phyloP scores from a whole-genome alignment of 1,140 invertebrate species.

The Antheraea pernyi region DNA sequence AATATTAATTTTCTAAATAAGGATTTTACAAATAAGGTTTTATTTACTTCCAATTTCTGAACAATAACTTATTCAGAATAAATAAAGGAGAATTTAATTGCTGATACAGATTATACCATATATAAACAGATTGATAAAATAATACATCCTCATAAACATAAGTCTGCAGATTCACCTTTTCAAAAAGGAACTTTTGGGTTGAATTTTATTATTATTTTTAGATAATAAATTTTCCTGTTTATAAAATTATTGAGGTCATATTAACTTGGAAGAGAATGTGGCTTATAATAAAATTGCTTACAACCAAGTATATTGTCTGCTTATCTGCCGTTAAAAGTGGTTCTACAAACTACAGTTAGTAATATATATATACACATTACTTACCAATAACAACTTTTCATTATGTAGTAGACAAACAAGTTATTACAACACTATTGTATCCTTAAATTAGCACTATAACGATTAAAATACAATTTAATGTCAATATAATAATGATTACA shows the following conservation, averaged over 20 bases:
- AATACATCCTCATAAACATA: no score
- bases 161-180: no score
- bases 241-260: not conserved
- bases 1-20: no score
- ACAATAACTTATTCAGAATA: no score
- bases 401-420: not conserved
- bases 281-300: not conserved
- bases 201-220: not conserved
- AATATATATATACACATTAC: constrained; percentile 1
- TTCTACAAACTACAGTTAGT: not conserved
- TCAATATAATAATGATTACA: not conserved
- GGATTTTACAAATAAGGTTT: no score
- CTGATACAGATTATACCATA: no score
- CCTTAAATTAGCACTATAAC: constrained; percentile 41
- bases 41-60: no score
- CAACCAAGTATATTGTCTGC: not conserved
- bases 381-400: constrained; percentile 6
- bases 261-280: not conserved
- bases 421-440: constrained; percentile 6
- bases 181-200: no score
- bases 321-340: not conserved
- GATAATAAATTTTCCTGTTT: not conserved
- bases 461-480: constrained; percentile 41
- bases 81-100: no score
- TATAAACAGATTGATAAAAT: no score